Percentiles rank a stretch among this genome's conserved stretches.
phyloP scores from a whole-genome alignment of 35 echinoderm and acorn worm genomes.

The Holothuria glaberrima region DNA sequence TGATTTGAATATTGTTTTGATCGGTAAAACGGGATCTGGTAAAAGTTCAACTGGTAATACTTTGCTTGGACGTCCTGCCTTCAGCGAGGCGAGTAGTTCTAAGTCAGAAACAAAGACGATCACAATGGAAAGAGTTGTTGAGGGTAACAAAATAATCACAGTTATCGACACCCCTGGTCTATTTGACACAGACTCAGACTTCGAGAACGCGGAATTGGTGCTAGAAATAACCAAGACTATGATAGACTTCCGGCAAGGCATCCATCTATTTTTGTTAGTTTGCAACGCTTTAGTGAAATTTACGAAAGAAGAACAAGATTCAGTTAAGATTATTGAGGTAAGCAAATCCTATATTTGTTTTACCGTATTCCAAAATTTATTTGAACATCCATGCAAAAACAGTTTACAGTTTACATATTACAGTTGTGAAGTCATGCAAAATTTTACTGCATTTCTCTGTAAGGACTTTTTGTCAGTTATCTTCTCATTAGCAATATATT shows the following conservation, averaged over 20 bases:
- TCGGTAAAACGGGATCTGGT: slow-evolving; percentile 34
- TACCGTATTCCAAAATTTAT: no score
- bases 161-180: slow-evolving; percentile 37
- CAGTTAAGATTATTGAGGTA: not conserved
- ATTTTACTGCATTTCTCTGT: no score
- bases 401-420: no score
- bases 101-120: slow-evolving; percentile 14
- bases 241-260: not conserved
- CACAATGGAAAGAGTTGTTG: not conserved
- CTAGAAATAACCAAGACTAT: slow-evolving; percentile 21
- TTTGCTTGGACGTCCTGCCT: not conserved
- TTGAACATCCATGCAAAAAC: no score
- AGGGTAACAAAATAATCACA: not conserved
- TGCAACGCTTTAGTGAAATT: not conserved
- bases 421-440: no score
- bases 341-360: not conserved
- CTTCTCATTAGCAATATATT: no score
- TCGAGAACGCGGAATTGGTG: not conserved
- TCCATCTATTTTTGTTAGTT: slow-evolving; percentile 27
- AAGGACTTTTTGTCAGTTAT: no score
- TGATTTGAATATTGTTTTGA: not conserved
- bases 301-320: not conserved
- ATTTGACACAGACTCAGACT: slow-evolving; percentile 10
- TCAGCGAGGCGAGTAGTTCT: not conserved
- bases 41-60: slow-evolving; percentile 30